phyloP scores from a whole-genome alignment of 2,797 vertebrate genomes.

The Tapera naevia region DNA sequence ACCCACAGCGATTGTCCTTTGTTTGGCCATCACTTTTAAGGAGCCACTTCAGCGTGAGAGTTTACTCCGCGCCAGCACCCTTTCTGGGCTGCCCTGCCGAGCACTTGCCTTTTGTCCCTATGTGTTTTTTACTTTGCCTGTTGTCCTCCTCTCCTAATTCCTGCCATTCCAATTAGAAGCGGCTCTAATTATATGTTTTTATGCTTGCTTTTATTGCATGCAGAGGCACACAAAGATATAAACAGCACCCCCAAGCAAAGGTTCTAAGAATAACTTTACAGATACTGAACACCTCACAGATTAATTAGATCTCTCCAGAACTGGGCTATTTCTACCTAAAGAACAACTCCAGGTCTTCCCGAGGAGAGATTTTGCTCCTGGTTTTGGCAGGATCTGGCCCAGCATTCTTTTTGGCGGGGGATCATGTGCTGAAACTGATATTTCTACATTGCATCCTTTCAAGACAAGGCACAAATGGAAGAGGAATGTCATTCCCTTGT shows the following conservation, averaged over 20 bases:
- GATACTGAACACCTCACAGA: background rate
- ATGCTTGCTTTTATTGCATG: constrained; percentile 32
- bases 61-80: constrained; percentile 9
- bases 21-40: constrained; percentile 60
- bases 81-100: background rate
- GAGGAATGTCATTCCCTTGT: constrained; percentile 66
- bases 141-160: constrained; percentile 33
- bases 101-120: constrained; percentile 22
- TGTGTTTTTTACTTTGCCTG: constrained; percentile 21
- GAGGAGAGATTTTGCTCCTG: constrained; percentile 6
- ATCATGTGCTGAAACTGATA: constrained; percentile 56
- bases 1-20: constrained; percentile 50
- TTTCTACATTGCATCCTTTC: constrained; percentile 58
- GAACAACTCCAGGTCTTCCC: background rate
- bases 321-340: background rate
- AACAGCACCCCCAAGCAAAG: constrained; percentile 53
- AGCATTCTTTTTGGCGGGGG: constrained; percentile 1
- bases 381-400: constrained; percentile 33
- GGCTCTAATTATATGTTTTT: constrained; percentile 51
- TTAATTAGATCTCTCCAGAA: constrained; percentile 46
- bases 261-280: constrained; percentile 31
- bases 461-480: constrained; percentile 53
- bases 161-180: constrained; percentile 45
- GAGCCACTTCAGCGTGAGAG: constrained; percentile 52
- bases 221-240: constrained; percentile 43